These are phyloP conservation scores for Asteroscopus sphinx DNA, from an alignment of 2,888 invertebrate genomes.

Conservation along the genomic window DNA sequence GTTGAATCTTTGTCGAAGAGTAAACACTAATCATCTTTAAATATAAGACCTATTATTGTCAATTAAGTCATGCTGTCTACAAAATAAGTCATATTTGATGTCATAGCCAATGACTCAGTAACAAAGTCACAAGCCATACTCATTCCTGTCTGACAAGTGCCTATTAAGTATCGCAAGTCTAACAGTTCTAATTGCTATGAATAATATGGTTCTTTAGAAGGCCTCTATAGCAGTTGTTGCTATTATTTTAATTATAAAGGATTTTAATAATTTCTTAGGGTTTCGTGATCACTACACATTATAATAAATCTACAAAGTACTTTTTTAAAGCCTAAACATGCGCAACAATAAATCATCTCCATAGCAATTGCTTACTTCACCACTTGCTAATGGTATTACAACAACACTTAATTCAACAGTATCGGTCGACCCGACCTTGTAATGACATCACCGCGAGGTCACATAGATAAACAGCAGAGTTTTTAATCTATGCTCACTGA, in stretches of 20 bases:
- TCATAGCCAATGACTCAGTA: conserved; percentile 19
- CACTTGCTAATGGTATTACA: conserved; percentile 26
- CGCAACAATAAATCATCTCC: not conserved
- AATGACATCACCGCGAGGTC: conserved; percentile 64
- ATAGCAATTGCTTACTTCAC: conserved; percentile 23
- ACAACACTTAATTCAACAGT: conserved; percentile 28
- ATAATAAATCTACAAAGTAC: no score
- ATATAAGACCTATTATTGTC: not conserved
- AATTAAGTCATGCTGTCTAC: conserved; percentile 17
- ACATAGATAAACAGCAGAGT: conserved; percentile 42
- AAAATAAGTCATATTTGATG: conserved; percentile 7
- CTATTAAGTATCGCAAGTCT: conserved; percentile 24
- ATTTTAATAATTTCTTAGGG: no score
- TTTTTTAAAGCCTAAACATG: no score
- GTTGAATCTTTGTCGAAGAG: no score
- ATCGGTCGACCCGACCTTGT: conserved; percentile 51
- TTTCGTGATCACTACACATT: no score
- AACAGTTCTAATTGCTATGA: not conserved
- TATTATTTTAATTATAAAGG: not conserved
- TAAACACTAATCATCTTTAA: no score
- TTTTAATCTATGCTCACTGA: conserved; percentile 53
- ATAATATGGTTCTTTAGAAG: not conserved
- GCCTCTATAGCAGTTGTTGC: not conserved
- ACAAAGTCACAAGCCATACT: conserved; percentile 13
- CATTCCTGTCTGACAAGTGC: conserved; percentile 7